Conservation (phyloP, 2,113 vertebrate genomes). For the Microcebus griseorufus region DNA sequence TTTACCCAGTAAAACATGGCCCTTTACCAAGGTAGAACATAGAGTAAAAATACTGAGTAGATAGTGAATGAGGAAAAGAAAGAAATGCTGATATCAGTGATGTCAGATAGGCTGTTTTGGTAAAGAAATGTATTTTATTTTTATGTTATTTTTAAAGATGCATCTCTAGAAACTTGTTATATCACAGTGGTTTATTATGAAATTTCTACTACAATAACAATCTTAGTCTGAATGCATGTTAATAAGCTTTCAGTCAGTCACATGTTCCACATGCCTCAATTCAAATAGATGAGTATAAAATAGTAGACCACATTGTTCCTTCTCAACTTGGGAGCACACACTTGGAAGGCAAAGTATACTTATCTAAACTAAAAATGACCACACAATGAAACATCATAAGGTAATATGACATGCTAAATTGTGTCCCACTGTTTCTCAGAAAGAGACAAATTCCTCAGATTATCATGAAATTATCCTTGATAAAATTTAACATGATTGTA, state of each 20-base stretch:
- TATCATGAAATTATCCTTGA: not conserved
- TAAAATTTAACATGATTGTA: not conserved
- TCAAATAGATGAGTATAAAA: not conserved
- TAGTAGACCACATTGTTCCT: not conserved
- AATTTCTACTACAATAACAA: not conserved
- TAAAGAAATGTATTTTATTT: not conserved
- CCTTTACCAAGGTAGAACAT: not conserved
- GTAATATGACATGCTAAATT: not conserved
- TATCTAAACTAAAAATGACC: not conserved
- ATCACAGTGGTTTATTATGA: not conserved
- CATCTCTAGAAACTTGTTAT: not conserved
- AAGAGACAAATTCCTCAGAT: not conserved
- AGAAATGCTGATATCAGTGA: not conserved
- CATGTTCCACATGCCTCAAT: not conserved
- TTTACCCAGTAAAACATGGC: not conserved
- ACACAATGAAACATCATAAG: not conserved
- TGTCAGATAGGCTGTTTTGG: not conserved
- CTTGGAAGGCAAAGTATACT: not conserved
- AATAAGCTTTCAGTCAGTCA: not conserved
- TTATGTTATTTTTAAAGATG: not conserved
- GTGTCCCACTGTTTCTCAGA: not conserved
- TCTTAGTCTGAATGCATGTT: not conserved
- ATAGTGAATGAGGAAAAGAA: not conserved
- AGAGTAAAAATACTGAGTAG: not conserved
- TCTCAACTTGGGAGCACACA: not conserved